phyloP scores from a whole-genome alignment of 2,113 vertebrate genomes.

The Barbus barbus region DNA sequence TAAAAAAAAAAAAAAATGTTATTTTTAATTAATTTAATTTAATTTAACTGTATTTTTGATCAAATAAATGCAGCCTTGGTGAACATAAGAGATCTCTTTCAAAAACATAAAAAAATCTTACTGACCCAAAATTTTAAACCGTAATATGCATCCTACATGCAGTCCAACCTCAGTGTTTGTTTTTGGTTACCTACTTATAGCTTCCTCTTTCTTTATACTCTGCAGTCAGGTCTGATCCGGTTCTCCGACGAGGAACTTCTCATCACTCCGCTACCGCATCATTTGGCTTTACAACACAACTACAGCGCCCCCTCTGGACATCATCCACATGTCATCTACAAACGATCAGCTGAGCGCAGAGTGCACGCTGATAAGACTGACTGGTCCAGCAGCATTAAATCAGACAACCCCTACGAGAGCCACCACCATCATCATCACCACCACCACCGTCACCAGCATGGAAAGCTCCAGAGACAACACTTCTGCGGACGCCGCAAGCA shows the following conservation, averaged over 20 bases:
- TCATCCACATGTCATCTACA: conserved; percentile 91
- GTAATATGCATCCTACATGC: not conserved
- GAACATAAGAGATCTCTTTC: not conserved
- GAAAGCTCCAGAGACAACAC: conserved; percentile 84
- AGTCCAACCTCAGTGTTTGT: not conserved
- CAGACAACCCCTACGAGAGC: conserved; percentile 53
- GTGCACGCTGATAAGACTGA: conserved; percentile 65
- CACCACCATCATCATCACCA: conserved; percentile 58
- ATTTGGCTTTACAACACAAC: conserved; percentile 86
- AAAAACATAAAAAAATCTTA: not conserved
- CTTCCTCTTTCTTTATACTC: conserved; percentile 59
- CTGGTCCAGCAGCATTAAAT: conserved; percentile 36
- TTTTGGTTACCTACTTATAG: not conserved
- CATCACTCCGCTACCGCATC: conserved; percentile 88
- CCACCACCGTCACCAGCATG: conserved; percentile 67
- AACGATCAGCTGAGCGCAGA: conserved; percentile 83
- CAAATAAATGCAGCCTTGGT: not conserved
- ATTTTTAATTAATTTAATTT: too few relatives aligned
- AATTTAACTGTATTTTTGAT: not conserved
- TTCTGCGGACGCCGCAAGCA: conserved; percentile 98
- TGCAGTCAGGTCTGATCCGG: conserved; percentile 91
- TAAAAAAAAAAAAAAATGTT: too few relatives aligned
- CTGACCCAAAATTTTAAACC: not conserved
- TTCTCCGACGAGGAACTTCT: conserved; percentile 86
- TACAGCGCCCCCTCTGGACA: conserved; percentile 84